These are phyloP conservation scores for Aythya baeri DNA, from an alignment of 2,113 vertebrate species.

Conservation along the genomic window DNA sequence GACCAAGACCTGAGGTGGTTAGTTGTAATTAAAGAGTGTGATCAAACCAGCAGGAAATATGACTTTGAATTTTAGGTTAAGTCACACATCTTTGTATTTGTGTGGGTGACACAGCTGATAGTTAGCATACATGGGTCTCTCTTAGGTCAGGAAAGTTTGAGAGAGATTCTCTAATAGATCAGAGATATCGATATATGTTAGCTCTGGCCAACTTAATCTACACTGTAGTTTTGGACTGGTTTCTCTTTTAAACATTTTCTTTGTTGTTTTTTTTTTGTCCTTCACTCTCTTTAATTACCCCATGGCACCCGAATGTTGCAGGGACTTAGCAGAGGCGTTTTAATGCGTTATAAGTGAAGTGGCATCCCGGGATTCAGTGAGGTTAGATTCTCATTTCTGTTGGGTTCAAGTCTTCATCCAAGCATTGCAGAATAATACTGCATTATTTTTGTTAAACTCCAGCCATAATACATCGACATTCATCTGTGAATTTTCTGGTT, in stretches of 20 bases:
- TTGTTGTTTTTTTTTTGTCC: not conserved
- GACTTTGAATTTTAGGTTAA: not conserved
- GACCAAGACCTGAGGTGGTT: not conserved
- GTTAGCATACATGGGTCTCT: not conserved
- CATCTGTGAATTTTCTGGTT: not conserved
- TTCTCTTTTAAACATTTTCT: not conserved
- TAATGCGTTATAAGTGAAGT: not conserved
- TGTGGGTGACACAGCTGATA: not conserved
- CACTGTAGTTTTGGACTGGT: not conserved
- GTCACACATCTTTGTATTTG: not conserved
- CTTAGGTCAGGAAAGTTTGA: not conserved
- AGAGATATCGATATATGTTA: not conserved
- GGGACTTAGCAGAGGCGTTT: not conserved
- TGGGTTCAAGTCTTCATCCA: not conserved
- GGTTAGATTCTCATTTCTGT: not conserved
- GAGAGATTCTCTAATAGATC: not conserved
- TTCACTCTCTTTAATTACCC: not conserved
- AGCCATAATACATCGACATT: not conserved
- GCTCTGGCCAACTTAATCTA: not conserved
- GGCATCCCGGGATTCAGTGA: not conserved
- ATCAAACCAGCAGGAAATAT: not conserved
- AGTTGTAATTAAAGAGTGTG: not conserved
- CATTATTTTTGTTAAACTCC: not conserved
- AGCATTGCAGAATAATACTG: not conserved
- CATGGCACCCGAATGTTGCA: not conserved